A percentile compares a stretch with the other conserved stretches of the same genome.
phyloP scores from a whole-genome alignment of 2,888 invertebrate genomes.

The Rambutsinella grinnellia region DNA sequence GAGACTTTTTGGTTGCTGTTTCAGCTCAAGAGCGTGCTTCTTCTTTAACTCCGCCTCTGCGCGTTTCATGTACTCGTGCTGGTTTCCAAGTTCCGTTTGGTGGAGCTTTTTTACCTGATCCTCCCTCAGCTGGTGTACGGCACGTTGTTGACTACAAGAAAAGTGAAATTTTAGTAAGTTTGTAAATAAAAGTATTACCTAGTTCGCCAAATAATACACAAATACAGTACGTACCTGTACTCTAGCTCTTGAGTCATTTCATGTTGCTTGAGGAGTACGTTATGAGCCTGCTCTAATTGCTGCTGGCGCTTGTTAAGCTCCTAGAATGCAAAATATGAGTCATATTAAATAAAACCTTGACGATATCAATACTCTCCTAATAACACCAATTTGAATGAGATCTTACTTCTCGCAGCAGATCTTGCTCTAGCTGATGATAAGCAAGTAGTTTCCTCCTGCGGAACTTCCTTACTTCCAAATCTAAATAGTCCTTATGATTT shows the following conservation, averaged over 20 bases:
- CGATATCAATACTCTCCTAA: slow-evolving; percentile 1
- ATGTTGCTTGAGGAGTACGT: slow-evolving; percentile 94
- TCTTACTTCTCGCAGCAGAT: slow-evolving; percentile 86
- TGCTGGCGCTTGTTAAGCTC: slow-evolving; percentile 95
- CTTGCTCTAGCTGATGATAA: slow-evolving; percentile 90
- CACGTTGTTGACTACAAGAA: slow-evolving; percentile 95
- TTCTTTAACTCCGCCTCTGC: slow-evolving; percentile 94
- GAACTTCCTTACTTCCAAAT: slow-evolving; percentile 93
- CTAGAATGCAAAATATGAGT: slow-evolving; percentile 72
- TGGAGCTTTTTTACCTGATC: slow-evolving; percentile 91
- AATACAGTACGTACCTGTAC: too few species aligned
- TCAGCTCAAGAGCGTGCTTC: slow-evolving; percentile 95
- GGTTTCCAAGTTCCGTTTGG: slow-evolving; percentile 93
- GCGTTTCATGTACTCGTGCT: slow-evolving; percentile 95
- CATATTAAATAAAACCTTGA: neutral
- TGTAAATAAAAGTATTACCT: too few species aligned
- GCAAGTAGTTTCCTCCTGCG: slow-evolving; percentile 89
- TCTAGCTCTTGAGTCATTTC: slow-evolving; percentile 97
- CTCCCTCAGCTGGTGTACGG: slow-evolving; percentile 91
- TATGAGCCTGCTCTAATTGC: slow-evolving; percentile 95
- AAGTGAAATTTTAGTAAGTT: too few species aligned
- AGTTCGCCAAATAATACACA: too few species aligned
- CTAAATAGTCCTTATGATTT: slow-evolving; percentile 91
- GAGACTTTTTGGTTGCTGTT: slow-evolving; percentile 98
- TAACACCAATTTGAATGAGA: too few species aligned